These are phyloP conservation scores for Clusia tigrina DNA, from an alignment of 2,888 invertebrate species.

Conservation along the genomic window DNA sequence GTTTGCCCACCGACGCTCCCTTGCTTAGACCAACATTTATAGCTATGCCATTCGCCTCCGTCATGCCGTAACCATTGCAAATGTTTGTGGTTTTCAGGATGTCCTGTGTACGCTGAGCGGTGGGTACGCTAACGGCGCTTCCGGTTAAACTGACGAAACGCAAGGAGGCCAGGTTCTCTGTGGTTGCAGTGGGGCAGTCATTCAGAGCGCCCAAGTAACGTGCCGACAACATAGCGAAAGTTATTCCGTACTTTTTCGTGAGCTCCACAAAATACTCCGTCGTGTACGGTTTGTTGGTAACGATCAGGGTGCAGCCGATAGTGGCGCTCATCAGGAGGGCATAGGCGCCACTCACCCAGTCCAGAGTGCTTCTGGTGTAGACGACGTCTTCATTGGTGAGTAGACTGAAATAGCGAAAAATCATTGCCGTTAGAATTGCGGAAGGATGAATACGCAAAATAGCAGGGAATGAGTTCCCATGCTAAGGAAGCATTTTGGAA, in stretches of 20 bases:
- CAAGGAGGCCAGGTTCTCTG: slow-evolving; percentile 31
- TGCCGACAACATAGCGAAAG: slow-evolving; percentile 39
- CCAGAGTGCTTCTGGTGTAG: slow-evolving; percentile 41
- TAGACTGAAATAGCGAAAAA: slow-evolving; percentile 33
- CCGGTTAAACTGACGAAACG: slow-evolving; percentile 40
- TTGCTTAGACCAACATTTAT: slow-evolving; percentile 33
- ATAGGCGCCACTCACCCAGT: slow-evolving; percentile 47
- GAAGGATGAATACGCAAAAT: no score
- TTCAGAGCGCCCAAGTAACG: slow-evolving; percentile 41
- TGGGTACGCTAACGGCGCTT: slow-evolving; percentile 29
- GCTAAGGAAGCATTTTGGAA: no score
- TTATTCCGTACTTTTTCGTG: slow-evolving; percentile 45
- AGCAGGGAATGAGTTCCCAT: no score
- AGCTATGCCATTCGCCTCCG: slow-evolving; percentile 39
- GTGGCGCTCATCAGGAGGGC: slow-evolving; percentile 35
- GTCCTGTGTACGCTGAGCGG: slow-evolving; percentile 27
- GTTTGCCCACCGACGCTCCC: slow-evolving; percentile 43
- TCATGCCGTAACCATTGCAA: slow-evolving; percentile 42
- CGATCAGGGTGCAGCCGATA: slow-evolving; percentile 43
- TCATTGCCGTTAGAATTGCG: no score
- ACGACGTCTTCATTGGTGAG: slow-evolving; percentile 38
- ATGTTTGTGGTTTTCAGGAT: slow-evolving; percentile 35
- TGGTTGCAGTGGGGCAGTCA: slow-evolving; percentile 36
- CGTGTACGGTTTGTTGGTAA: slow-evolving; percentile 42
- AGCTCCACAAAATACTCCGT: slow-evolving; percentile 43